These are phyloP conservation scores for Pedionomus torquatus DNA, from an alignment of 2,113 vertebrate genomes.

Conservation along the genomic window DNA sequence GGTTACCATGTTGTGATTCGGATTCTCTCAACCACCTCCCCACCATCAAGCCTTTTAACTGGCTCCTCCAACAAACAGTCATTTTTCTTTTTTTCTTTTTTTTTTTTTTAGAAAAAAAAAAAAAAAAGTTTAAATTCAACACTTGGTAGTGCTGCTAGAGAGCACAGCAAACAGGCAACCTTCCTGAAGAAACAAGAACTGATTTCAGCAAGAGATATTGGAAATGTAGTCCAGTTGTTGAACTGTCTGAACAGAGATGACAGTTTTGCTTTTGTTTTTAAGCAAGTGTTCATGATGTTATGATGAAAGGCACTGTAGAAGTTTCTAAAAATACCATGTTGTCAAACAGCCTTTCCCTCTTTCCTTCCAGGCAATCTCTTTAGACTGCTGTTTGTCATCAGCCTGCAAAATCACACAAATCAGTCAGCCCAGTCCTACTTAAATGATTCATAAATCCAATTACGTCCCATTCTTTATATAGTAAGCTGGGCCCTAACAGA, in stretches of 20 bases:
- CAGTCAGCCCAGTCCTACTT: slow-evolving; percentile 30
- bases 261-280: slow-evolving; percentile 28
- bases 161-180: not conserved
- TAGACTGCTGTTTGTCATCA: slow-evolving; percentile 50
- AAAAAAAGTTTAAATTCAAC: not conserved
- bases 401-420: slow-evolving; percentile 52
- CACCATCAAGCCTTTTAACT: not conserved
- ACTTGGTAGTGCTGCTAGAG: not conserved
- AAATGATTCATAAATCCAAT: slow-evolving; percentile 65
- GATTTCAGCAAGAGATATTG: not conserved
- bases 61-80: not conserved
- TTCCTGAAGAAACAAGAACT: not conserved
- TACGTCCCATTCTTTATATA: not conserved
- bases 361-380: slow-evolving; percentile 54
- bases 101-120: not conserved
- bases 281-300: not conserved
- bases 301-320: slow-evolving; percentile 12
- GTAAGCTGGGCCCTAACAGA: not conserved
- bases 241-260: not conserved
- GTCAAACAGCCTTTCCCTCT: not conserved
- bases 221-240: not conserved
- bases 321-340: slow-evolving; percentile 49
- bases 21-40: not conserved
- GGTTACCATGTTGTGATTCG: not conserved
- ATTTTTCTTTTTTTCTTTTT: not conserved